Percentiles rank a stretch among this genome's conserved stretches.
phyloP scores from a whole-genome alignment of 2,888 invertebrate species.

The Leptinotarsa rubiginosa region DNA sequence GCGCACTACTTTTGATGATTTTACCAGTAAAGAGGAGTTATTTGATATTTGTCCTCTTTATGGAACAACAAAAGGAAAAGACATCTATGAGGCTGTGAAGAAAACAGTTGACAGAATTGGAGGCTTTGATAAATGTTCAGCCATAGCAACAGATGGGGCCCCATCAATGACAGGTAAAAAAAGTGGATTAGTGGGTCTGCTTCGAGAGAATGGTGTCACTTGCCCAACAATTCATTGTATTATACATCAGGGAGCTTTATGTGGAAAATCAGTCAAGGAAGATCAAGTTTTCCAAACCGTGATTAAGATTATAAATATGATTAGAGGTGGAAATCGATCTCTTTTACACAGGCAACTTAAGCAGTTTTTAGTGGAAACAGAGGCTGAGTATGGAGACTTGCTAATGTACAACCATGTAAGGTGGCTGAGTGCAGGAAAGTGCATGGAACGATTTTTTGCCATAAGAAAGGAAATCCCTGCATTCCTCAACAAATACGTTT shows the following conservation, averaged over 20 bases:
- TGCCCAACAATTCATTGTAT: conserved; percentile 28
- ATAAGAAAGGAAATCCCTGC: conserved; percentile 20
- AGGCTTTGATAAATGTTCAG: conserved; percentile 20
- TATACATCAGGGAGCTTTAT: conserved; percentile 15
- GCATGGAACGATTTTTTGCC: conserved; percentile 23
- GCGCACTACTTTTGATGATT: conserved; percentile 7
- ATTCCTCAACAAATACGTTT: conserved; percentile 5
- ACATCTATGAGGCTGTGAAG: conserved; percentile 30
- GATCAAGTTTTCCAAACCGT: conserved; percentile 12
- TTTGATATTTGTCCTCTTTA: conserved; percentile 32
- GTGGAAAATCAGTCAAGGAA: conserved; percentile 19
- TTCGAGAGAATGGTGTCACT: conserved; percentile 21
- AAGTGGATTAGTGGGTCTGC: conserved; percentile 17
- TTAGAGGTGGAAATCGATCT: conserved; percentile 13
- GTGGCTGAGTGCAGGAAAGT: conserved; percentile 26
- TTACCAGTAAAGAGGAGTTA: conserved; percentile 14
- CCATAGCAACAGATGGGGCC: conserved; percentile 13
- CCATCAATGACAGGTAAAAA: conserved; percentile 10
- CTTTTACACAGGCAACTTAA: conserved; percentile 1
- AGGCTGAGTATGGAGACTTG: conserved; percentile 23
- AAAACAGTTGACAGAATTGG: too few relatives aligned
- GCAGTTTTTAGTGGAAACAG: background rate
- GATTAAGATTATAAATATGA: conserved; percentile 22
- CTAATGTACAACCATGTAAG: conserved; percentile 23
- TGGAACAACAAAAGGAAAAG: conserved; percentile 44